Percentiles rank a stretch among this genome's conserved stretches.
Conservation (phyloP, 2,797 vertebrate genomes). For the Glyptemys insculpta region DNA sequence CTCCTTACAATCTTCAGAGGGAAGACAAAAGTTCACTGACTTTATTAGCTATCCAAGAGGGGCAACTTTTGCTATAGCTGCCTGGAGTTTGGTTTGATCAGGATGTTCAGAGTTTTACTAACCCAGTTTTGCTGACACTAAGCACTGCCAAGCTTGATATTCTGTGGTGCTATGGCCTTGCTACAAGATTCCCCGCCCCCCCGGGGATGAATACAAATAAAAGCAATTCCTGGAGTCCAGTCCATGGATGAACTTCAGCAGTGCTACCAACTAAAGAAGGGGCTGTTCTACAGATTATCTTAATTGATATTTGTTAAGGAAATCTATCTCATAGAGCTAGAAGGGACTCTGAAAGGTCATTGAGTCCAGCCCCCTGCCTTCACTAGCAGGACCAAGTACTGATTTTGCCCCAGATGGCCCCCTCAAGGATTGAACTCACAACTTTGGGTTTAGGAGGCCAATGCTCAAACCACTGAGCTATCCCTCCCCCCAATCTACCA, state of each 20-base stretch:
- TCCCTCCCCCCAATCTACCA: neutral
- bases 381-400: too few relatives aligned
- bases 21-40: constrained; percentile 40
- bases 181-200: neutral
- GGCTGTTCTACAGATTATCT: neutral
- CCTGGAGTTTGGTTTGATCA: constrained; percentile 28
- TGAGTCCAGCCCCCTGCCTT: too few relatives aligned
- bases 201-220: accelerated
- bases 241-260: accelerated
- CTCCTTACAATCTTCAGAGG: constrained; percentile 23
- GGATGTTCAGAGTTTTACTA: constrained; percentile 34
- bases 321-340: neutral
- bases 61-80: neutral
- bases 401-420: too few relatives aligned
- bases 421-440: too few relatives aligned
- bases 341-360: too few relatives aligned
- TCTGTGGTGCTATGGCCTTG: neutral
- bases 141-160: neutral
- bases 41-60: constrained; percentile 38
- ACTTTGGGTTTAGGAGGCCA: too few relatives aligned
- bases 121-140: neutral
- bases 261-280: neutral
- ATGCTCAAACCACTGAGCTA: too few relatives aligned
- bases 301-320: neutral
- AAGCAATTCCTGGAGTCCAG: neutral